A percentile compares a stretch with the other conserved stretches of the same genome.
phyloP scores from a whole-genome alignment of 2,113 vertebrate genomes.

The Syngnathus floridae region DNA sequence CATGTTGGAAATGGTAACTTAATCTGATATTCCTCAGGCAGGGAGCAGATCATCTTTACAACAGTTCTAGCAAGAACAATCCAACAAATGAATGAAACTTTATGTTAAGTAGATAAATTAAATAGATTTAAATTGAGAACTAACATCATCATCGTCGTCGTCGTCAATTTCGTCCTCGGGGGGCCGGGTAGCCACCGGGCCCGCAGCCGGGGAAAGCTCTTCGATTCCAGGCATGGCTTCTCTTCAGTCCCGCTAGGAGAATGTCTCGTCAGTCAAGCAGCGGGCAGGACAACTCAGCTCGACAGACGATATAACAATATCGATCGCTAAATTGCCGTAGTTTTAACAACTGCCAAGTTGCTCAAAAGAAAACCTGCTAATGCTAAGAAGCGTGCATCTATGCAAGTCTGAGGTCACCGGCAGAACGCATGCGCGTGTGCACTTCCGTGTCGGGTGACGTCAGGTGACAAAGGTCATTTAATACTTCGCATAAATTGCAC shows the following conservation, averaged over 20 bases:
- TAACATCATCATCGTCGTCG: conserved; percentile 72
- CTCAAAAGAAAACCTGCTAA: conserved; percentile 10
- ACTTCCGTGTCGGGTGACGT: conserved; percentile 47
- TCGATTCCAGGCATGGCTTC: conserved; percentile 61
- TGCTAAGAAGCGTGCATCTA: conserved; percentile 13
- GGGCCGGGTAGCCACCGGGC: conserved; percentile 63
- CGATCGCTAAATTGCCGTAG: not conserved
- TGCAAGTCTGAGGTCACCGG: conserved; percentile 65
- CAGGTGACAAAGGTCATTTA: conserved; percentile 27
- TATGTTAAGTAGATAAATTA: not conserved
- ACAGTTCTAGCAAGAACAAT: not conserved
- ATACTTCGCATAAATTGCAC: rapidly evolving
- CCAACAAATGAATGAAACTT: not conserved
- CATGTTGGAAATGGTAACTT: too few species aligned
- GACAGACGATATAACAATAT: not conserved
- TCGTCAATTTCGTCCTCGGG: conserved; percentile 73
- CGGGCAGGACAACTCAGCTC: not conserved
- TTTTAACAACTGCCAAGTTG: not conserved
- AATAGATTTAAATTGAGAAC: not conserved
- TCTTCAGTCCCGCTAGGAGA: not conserved
- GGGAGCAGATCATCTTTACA: not conserved
- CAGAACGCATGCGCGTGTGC: conserved; percentile 12
- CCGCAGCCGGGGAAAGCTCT: conserved; percentile 65
- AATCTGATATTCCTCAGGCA: not conserved
- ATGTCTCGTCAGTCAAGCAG: not conserved